These are phyloP conservation scores for Slavum lentiscoides DNA, from an alignment of 2,888 invertebrate genomes.

Conservation along the genomic window DNA sequence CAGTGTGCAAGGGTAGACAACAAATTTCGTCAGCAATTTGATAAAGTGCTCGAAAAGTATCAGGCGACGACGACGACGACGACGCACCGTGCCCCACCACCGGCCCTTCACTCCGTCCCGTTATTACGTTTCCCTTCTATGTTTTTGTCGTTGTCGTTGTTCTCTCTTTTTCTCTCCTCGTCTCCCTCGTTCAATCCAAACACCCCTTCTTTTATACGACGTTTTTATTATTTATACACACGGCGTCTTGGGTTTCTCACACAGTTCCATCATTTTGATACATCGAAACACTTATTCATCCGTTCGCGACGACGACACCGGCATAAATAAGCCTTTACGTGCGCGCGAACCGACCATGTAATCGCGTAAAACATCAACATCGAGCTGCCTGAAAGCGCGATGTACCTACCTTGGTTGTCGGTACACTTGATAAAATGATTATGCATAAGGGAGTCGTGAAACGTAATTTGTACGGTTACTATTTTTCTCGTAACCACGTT, in stretches of 20 bases:
- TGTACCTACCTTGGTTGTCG: constrained; percentile 29
- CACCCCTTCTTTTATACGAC: constrained; percentile 16
- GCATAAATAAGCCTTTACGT: constrained; percentile 52
- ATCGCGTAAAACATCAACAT: constrained; percentile 51
- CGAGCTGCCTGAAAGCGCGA: constrained; percentile 38
- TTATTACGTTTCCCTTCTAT: constrained; percentile 26
- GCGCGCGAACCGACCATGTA: constrained; percentile 30
- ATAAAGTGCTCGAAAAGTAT: constrained; percentile 52
- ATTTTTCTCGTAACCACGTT: constrained; percentile 21
- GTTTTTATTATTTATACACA: constrained; percentile 47
- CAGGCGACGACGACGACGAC: constrained; percentile 24
- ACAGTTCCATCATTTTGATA: constrained; percentile 51
- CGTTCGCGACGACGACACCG: constrained; percentile 35
- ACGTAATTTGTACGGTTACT: constrained; percentile 44
- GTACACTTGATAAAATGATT: constrained; percentile 51
- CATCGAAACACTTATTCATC: constrained; percentile 52
- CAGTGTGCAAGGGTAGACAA: constrained; percentile 27
- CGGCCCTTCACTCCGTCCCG: constrained; percentile 12
- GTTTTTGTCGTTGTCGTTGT: constrained; percentile 23
- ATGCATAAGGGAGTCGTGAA: constrained; percentile 50
- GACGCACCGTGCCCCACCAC: neutral
- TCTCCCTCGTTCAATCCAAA: neutral
- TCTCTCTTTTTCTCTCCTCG: neutral
- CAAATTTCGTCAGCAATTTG: constrained; percentile 52
- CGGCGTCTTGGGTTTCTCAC: constrained; percentile 38